Evolutionary conservation across 1,140 invertebrate genomes (phyloP), one percentile per base, ranked within the genome.

Genomic region (Saccostrea glomerata): DNA sequence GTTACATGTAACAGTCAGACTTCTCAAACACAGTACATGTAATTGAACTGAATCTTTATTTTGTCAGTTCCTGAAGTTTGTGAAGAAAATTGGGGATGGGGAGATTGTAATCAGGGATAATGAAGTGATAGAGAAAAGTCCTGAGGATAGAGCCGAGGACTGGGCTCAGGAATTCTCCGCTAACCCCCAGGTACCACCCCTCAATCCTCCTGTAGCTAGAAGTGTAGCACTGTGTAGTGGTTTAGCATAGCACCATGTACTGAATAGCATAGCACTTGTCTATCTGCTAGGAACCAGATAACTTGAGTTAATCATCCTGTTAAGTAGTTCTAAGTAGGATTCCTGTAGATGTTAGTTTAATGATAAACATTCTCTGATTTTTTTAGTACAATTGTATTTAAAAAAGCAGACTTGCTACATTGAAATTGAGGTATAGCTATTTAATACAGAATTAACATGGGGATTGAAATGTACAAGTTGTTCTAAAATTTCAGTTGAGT

Each of bases 51-150:
- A 30, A 36, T 12, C 70, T 77, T 77, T 77, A 77, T 77, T 84
- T 84, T 84, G n/a, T 83, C 96, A 98, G 96, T 98, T 98, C 94
- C 97, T 98, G 96, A 97, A 97, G 94, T 98, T 98, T 95, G 97
- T 98, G 96, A 96, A 97, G 92, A 96, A 97, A 95, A 96, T 98
- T 89, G 96, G 96, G 92, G 96, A 97, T 91, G 96, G 96, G 23
- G 96, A 96, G 93, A 94, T 95, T 85, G 95, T 91, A 88, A 95
- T 94, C 30, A 90, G 93, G 89, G 93, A 94, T 91, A 94, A 95
- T 88, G 88, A 94, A 89, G 93, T 93, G 13, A 89, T 93, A 87
- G 92, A 93, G 58, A 92, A 91, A 87, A 85, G 90, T 3, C n/a
- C 89, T 54, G 89, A 89, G n/a, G 89, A 92, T 25, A 90, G 88